Percentiles rank a stretch among this genome's conserved stretches.
These are phyloP conservation scores for Penaeus indicus DNA, from an alignment of 1,140 invertebrate genomes.

Conservation along the genomic window DNA sequence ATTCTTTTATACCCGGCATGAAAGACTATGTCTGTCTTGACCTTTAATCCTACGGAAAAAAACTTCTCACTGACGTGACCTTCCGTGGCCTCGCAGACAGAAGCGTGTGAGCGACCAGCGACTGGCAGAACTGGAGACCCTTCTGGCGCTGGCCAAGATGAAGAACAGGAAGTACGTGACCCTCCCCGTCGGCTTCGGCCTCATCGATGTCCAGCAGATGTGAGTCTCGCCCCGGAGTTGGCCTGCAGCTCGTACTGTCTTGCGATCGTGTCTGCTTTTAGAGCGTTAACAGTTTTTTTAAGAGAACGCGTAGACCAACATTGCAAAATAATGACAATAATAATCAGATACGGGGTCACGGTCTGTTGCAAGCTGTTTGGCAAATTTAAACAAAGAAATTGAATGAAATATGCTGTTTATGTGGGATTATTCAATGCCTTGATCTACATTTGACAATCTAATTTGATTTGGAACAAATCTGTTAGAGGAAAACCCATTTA, in stretches of 20 bases:
- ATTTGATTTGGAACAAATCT: neutral
- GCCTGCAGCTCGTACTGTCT: neutral
- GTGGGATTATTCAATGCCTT: too few species aligned
- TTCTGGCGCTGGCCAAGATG: constrained; percentile 74
- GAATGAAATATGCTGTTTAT: too few species aligned
- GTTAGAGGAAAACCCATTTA: neutral
- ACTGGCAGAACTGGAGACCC: constrained; percentile 77
- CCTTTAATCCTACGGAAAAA: too few species aligned
- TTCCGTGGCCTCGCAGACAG: constrained; percentile 69
- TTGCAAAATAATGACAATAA: too few species aligned
- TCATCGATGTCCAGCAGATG: constrained; percentile 74
- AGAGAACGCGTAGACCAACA: too few species aligned
- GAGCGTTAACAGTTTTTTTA: neutral
- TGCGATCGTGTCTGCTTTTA: neutral
- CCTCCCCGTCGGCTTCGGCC: constrained; percentile 74
- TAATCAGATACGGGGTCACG: too few species aligned
- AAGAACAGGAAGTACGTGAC: constrained; percentile 72
- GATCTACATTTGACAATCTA: too few species aligned
- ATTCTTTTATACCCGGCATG: too few species aligned
- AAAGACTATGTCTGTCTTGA: too few species aligned
- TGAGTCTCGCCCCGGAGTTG: constrained; percentile 70
- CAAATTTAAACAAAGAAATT: too few species aligned
- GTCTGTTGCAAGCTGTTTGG: too few species aligned
- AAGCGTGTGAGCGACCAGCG: constrained; percentile 79
- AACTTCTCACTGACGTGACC: neutral